These are phyloP conservation scores for Desmodus rotundus DNA, from an alignment of 2,113 vertebrate genomes.

Conservation along the genomic window DNA sequence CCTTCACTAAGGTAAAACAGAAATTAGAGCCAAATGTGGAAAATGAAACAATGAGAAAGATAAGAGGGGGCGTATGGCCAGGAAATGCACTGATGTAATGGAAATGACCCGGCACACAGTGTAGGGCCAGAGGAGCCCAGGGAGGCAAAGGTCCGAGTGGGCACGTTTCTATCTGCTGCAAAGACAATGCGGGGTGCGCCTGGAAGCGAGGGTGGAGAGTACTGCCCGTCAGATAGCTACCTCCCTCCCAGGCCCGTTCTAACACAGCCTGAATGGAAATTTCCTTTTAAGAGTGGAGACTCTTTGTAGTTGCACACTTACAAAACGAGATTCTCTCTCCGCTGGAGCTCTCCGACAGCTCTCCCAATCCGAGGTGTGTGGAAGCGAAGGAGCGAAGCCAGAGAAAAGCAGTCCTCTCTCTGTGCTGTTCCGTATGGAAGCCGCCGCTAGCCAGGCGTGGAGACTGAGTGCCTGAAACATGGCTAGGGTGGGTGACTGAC, in stretches of 20 bases:
- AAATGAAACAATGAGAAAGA: conserved; percentile 32
- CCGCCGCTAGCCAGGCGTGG: neutral
- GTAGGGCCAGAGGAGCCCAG: neutral
- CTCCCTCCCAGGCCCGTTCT: neutral
- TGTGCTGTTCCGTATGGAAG: neutral
- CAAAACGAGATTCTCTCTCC: neutral
- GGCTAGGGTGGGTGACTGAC: neutral
- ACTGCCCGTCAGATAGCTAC: neutral
- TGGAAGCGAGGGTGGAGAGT: neutral
- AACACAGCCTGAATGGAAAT: neutral
- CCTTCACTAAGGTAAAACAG: neutral
- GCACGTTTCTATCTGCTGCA: neutral
- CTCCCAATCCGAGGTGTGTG: neutral
- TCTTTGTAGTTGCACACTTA: neutral
- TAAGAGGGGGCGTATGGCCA: neutral
- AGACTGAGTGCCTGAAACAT: neutral
- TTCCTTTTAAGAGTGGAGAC: neutral
- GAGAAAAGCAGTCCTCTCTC: neutral
- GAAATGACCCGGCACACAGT: neutral
- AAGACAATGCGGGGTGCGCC: conserved; percentile 5
- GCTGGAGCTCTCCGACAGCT: neutral
- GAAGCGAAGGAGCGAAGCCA: neutral
- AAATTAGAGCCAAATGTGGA: neutral
- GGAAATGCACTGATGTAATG: conserved; percentile 7
- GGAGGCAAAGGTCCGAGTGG: neutral